phyloP scores from a whole-genome alignment of 1,140 invertebrate genomes.

The Lycorma delicatula region DNA sequence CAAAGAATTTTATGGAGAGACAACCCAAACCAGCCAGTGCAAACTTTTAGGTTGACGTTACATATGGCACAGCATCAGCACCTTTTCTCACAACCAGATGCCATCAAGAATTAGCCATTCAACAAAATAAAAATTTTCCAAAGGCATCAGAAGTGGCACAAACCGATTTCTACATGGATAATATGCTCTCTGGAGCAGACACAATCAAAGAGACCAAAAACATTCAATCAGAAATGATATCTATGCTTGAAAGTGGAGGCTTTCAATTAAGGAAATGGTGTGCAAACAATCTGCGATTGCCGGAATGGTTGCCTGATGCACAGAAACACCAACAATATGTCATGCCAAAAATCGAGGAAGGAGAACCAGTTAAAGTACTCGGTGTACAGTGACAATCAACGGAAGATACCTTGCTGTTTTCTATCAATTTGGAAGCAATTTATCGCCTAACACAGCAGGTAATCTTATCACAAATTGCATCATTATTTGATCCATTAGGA shows the following conservation, averaged over 20 bases:
- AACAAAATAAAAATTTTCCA: background rate
- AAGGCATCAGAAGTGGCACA: background rate
- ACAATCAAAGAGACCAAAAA: background rate
- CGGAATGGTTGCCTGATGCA: background rate
- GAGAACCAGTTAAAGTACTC: no score
- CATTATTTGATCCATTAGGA: background rate
- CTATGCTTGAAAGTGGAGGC: background rate
- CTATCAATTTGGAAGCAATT: background rate
- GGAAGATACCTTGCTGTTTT: background rate
- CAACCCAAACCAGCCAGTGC: background rate
- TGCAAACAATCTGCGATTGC: no score
- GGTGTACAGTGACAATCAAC: background rate
- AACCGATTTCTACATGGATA: background rate
- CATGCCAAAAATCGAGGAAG: no score
- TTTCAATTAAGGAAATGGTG: background rate
- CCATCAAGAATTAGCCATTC: background rate
- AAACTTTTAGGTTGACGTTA: background rate
- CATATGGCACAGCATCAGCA: background rate
- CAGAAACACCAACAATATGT: background rate
- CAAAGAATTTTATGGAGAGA: constrained; percentile 12
- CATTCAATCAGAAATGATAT: background rate
- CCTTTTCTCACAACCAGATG: background rate
- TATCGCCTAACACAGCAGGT: background rate
- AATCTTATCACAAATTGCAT: no score
- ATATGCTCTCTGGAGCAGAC: background rate